These are phyloP conservation scores for Zhengitettix transpicula DNA, from an alignment of 2,888 invertebrate species.

Conservation along the genomic window DNA sequence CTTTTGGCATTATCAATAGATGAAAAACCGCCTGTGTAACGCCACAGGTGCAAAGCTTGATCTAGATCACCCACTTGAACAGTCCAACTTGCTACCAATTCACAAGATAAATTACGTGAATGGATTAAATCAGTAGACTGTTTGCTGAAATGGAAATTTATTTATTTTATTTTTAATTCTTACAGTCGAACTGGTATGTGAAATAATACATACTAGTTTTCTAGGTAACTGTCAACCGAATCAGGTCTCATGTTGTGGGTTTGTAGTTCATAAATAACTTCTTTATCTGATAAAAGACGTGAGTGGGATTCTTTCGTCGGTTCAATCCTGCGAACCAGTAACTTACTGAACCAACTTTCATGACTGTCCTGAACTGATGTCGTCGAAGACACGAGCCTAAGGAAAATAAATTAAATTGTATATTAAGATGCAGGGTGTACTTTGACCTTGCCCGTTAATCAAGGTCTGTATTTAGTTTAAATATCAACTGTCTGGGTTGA, in stretches of 20 bases:
- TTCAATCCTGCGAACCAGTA: constrained; percentile 79
- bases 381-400: constrained; percentile 8
- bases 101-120: constrained; percentile 58
- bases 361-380: constrained; percentile 7
- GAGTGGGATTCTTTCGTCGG: constrained; percentile 94
- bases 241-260: constrained; percentile 90
- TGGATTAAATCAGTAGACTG: constrained; percentile 60
- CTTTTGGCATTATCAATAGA: constrained; percentile 64
- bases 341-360: constrained; percentile 78
- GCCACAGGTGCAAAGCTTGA: constrained; percentile 92
- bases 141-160: constrained; percentile 37
- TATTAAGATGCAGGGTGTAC: no score
- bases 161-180: neutral
- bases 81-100: constrained; percentile 89
- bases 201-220: constrained; percentile 67
- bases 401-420: neutral
- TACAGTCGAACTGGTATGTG: neutral
- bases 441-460: neutral
- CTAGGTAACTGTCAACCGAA: constrained; percentile 67
- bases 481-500: no score
- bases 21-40: constrained; percentile 83
- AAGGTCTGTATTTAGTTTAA: no score
- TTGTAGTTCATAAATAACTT: constrained; percentile 85
- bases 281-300: constrained; percentile 90
- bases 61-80: constrained; percentile 95